Evolutionary conservation across 2,113 vertebrate species (phyloP), one percentile per base, ranked within the genome.

Genomic region (Gnathonemus longibarbis): DNA sequence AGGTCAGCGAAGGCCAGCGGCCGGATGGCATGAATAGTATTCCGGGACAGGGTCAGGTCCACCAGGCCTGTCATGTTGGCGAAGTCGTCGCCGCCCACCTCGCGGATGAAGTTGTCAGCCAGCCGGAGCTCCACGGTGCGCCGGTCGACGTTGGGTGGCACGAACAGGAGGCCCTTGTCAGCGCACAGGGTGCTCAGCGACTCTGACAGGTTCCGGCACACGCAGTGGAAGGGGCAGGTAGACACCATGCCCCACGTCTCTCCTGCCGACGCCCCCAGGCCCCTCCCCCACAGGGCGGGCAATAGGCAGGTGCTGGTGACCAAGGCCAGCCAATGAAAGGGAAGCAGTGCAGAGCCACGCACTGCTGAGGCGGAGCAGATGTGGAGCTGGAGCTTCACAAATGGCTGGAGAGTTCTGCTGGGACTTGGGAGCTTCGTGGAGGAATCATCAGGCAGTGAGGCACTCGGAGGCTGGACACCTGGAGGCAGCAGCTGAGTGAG

Each of bases 161-260:
- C 96, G 0, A 97, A 98, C 48, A 98, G 96, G 77, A 98, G 96
- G 52, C 98, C 97, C 92, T 98, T 98, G 94, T 98, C 97, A 84
- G 97, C 97, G 0, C 98, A 98, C 4, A 98, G 97, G 0, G 97
- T 98, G 95, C 97, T 97, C 31, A 98, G 96, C 0, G 98, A 97
- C 92, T 98, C 97, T 0, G 97, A 98, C 62, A 98, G 96, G 94
- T 98, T 98, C 90, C 97, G 97, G 93, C 97, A 98, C 89, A 97
- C 96, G 13, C 98, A 98, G 93, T 97, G 97, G 92, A 97, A 96
- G 3, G 98, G 97, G 90, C 98, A 98, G 93, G 95, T 93, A 3
- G 96, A 96, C 90, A 96, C 96, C 92, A 95, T 93, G 15, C 96
- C 96, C 96, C 96, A 96, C 50, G 95, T 96, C 93, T 96, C 96